phyloP scores from a whole-genome alignment of 2,113 vertebrate genomes.

The Varanus komodoensis region DNA sequence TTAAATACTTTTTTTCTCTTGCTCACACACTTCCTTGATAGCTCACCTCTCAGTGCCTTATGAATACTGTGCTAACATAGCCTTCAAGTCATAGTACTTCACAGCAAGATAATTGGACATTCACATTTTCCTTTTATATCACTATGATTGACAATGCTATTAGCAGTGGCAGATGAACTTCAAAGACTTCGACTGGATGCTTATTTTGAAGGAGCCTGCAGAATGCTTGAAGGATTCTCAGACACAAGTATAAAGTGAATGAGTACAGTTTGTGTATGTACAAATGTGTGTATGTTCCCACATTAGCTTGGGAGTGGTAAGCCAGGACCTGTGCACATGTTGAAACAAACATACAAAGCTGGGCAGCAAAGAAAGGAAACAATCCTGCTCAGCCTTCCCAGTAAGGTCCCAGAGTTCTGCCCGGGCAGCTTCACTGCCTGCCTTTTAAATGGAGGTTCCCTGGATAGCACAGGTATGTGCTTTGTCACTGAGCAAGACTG shows the following conservation, averaged over 20 bases:
- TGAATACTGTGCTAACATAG: background rate
- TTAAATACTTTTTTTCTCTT: constrained; percentile 14
- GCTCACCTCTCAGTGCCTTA: background rate
- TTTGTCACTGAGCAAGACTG: background rate
- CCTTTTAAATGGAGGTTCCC: background rate
- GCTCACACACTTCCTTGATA: background rate
- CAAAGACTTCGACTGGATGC: constrained; percentile 39
- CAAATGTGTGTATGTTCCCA: background rate
- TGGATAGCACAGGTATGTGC: no score
- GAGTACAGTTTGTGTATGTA: constrained; percentile 4
- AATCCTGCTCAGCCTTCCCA: background rate
- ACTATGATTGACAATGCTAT: constrained; percentile 9
- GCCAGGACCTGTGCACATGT: background rate
- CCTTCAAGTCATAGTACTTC: constrained; percentile 6
- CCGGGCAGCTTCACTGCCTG: background rate
- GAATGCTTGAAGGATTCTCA: constrained; percentile 53
- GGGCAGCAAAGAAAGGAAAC: no score
- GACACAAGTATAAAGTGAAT: constrained; percentile 26
- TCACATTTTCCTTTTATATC: constrained; percentile 42
- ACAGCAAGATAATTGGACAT: constrained; percentile 26
- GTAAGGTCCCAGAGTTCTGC: no score
- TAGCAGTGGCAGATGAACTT: constrained; percentile 39
- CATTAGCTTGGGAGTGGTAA: background rate
- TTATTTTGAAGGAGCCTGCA: constrained; percentile 32
- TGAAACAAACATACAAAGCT: background rate